Evolutionary conservation across 2,888 invertebrate species (phyloP).

Genomic region (Rhagophthalmus giganteus): DNA sequence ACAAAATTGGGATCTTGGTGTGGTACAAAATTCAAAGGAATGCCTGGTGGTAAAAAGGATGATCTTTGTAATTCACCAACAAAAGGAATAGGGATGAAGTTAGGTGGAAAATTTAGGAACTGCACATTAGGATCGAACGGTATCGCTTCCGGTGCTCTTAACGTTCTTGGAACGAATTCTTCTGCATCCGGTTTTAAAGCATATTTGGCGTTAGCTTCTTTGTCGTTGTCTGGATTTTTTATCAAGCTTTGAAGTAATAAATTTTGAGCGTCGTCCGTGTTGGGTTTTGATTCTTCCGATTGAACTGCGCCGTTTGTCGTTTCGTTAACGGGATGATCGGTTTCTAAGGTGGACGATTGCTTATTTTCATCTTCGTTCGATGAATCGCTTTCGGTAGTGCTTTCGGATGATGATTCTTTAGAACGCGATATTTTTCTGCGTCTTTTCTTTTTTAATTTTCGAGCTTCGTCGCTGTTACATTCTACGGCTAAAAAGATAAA

Average conservation of each 20-base stretch:
- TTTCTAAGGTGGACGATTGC: too few species aligned
- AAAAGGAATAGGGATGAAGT: constrained; percentile 48
- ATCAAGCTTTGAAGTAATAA: constrained; percentile 7
- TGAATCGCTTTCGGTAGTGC: constrained; percentile 29
- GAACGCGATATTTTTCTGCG: constrained; percentile 38
- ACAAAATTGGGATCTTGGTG: constrained; percentile 41
- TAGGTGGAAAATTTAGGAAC: constrained; percentile 46
- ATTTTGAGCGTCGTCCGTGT: constrained; percentile 9
- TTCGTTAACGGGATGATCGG: constrained; percentile 1
- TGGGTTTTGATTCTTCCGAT: too few species aligned
- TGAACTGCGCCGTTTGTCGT: too few species aligned
- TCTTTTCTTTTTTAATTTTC: constrained; percentile 38
- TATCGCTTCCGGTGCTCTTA: constrained; percentile 39
- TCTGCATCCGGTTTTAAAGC: constrained; percentile 53
- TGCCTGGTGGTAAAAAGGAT: constrained; percentile 42
- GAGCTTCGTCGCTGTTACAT: constrained; percentile 23
- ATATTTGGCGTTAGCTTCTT: constrained; percentile 4
- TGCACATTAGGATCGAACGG: constrained; percentile 40
- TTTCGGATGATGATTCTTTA: constrained; percentile 20
- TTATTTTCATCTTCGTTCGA: too few species aligned
- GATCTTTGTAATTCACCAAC: constrained; percentile 38
- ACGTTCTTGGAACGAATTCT: constrained; percentile 54
- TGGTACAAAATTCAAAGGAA: constrained; percentile 49
- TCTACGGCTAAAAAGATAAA: constrained; percentile 9
- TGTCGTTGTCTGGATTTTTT: constrained; percentile 3